Base-by-base conservation (phyloP, 2,888 invertebrate species). In the Phortica magna region DNA sequence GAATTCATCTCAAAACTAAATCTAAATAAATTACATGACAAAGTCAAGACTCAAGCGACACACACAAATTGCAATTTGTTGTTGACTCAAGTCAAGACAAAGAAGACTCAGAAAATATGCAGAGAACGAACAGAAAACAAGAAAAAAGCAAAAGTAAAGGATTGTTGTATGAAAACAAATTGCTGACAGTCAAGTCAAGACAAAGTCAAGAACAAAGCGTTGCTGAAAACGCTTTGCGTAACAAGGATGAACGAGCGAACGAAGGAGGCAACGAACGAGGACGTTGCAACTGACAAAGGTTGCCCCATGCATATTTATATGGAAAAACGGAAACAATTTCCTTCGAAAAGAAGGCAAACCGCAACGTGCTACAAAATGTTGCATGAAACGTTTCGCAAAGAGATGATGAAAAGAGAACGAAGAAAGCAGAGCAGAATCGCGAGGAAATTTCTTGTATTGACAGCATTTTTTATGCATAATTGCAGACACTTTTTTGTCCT, bases 171-270 rank as follows among this genome's bases (percentile, higher is more conserved):
- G 14, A 48, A 59, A 59, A 19, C 59, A 59, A 59, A 59, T 59
- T 59, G 59, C 59, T 59, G 59, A 59, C 14, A 59, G 59, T 10
- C 53, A 53, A 53, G 53, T 14, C 53, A 10, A 59, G 7, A 10
- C n/a, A 59, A n/a, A 59, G 59, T 59, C 59, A 59, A 59, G 59
- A 59, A n/a, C 59, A 59, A 59, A 17, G 59, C 59, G 59, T 19
- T 9, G 9, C 59, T 7, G 7, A 65, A 31, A 12, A 65, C 14
- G 31, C 31, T 31, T 31, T 31, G 31, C 31, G 12, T 39, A 65
- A 39, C 48, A 48, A 39, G 14, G 31, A 31, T 31, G 31, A 31
- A 31, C 31, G 31, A 31, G 31, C 31, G 31, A 31, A 31, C 31
- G 31, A 31, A 31, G 31, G 31, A 31, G 31, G 61, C 19, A 22